Evolutionary conservation across 2,888 invertebrate genomes (phyloP), one percentile per base, ranked within the genome.

Genomic region (Euzetes globulus): DNA sequence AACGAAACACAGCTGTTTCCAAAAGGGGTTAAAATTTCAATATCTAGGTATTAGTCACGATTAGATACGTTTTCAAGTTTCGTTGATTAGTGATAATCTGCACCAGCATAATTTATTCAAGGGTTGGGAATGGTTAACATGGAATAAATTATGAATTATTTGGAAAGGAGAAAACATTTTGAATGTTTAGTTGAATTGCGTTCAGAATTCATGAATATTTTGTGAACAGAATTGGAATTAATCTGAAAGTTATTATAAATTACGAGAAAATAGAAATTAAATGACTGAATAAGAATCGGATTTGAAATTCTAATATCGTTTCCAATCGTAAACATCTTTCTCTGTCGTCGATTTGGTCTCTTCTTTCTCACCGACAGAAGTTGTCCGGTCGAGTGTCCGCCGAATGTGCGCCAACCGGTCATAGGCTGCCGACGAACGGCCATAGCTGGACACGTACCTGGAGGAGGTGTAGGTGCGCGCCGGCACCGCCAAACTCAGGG

Each of bases 321-420:
- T 77, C 78, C 78, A 78, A 72, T 78, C 78, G 29, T 76, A 73
- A 45, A 78, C 72, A 65, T 78, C 77, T 17, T 77, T 78, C 73
- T 78, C 78, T 52, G 78, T 77, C 6, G 76, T 74, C 25, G 77
- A 77, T 33, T 78, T 77, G n/a, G 76, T 78, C 75, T 78, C 78
- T 29, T 75, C 76, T 58, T 52, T 47, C 37, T 76, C 76, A 1
- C 50, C 71, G 15, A 65, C 71, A 25, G 37, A 33, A 7, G 55
- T 27, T 2, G 65, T 29, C 15, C 71, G 25, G 29, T 65, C 47
- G 15, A 60, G 68, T 27, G 41, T 63, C 45, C 58, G 65, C 29
- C 63, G 11, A 19, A 65, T 37, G 11, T 60, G 41, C 22, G 55
- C 37, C n/a, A 71, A 41, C 65, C 45, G 25, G 37, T 65, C 29